phyloP scores from a whole-genome alignment of 2,888 invertebrate species.

The Eustalomyia histrio region DNA sequence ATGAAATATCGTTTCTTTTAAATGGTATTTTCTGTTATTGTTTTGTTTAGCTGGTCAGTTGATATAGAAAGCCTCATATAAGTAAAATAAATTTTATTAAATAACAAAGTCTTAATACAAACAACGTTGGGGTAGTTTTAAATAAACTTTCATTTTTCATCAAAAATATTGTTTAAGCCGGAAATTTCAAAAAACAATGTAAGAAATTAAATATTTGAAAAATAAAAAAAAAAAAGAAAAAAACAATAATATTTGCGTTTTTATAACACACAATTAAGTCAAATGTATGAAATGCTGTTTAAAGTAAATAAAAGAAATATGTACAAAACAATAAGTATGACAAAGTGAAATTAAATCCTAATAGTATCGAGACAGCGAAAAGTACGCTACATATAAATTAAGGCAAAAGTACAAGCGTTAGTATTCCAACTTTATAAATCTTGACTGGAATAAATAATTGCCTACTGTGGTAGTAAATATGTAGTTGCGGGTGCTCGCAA shows the following conservation, averaged over 20 bases:
- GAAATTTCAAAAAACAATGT: slow-evolving; percentile 31
- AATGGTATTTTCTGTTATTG: too few species aligned
- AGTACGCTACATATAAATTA: not conserved
- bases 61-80: too few species aligned
- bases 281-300: slow-evolving; percentile 40
- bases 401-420: slow-evolving; percentile 8
- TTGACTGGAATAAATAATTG: slow-evolving; percentile 60
- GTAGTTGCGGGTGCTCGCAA: slow-evolving; percentile 17
- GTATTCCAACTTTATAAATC: slow-evolving; percentile 36
- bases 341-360: slow-evolving; percentile 56
- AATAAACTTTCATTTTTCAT: slow-evolving; percentile 42
- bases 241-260: slow-evolving; percentile 21
- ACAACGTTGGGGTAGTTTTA: slow-evolving; percentile 26
- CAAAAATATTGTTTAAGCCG: slow-evolving; percentile 2
- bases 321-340: slow-evolving; percentile 22
- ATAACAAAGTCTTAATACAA: slow-evolving; percentile 16
- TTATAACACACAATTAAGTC: slow-evolving; percentile 41
- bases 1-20: too few species aligned
- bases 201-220: slow-evolving; percentile 35
- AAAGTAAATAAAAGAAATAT: slow-evolving; percentile 12
- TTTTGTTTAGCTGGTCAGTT: too few species aligned
- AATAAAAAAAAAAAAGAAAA: slow-evolving; percentile 21
- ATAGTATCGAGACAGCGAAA: slow-evolving; percentile 14
- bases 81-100: too few species aligned
- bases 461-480: not conserved